phyloP scores from a whole-genome alignment of 2,113 vertebrate species.

The Empidonax alnorum region DNA sequence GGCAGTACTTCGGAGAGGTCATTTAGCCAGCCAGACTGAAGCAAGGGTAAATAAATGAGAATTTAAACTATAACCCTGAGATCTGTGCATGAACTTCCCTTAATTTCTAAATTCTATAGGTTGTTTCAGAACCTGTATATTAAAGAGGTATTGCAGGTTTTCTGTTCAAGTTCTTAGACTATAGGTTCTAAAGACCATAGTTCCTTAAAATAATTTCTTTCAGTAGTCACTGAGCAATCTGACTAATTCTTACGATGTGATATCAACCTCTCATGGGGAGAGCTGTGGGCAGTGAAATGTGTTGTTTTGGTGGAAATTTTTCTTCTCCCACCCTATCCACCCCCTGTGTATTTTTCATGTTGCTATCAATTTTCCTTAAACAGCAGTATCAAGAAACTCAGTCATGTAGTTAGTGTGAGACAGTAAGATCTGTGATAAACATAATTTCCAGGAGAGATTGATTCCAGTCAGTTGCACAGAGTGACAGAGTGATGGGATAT shows the following conservation, averaged over 20 bases:
- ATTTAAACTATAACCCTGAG: not conserved
- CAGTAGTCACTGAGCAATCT: not conserved
- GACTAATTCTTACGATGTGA: not conserved
- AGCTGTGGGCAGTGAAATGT: conserved; percentile 13
- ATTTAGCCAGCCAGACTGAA: not conserved
- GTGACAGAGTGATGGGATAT: not conserved
- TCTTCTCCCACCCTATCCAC: not conserved
- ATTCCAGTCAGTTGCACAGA: not conserved
- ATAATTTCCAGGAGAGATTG: not conserved
- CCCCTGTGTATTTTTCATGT: not conserved
- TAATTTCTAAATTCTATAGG: not conserved
- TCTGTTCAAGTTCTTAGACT: not conserved
- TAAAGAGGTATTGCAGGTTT: not conserved
- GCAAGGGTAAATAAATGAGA: not conserved
- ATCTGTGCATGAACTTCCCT: not conserved
- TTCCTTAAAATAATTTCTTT: not conserved
- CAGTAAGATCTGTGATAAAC: not conserved
- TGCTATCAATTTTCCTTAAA: not conserved
- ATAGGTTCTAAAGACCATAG: not conserved
- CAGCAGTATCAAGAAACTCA: not conserved
- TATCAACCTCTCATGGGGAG: not conserved
- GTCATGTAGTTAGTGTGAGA: not conserved
- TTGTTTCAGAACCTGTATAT: not conserved
- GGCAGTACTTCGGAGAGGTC: not conserved
- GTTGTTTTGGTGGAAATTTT: not conserved